phyloP scores from a whole-genome alignment of 2,113 vertebrate species.

The Alligator sinensis region DNA sequence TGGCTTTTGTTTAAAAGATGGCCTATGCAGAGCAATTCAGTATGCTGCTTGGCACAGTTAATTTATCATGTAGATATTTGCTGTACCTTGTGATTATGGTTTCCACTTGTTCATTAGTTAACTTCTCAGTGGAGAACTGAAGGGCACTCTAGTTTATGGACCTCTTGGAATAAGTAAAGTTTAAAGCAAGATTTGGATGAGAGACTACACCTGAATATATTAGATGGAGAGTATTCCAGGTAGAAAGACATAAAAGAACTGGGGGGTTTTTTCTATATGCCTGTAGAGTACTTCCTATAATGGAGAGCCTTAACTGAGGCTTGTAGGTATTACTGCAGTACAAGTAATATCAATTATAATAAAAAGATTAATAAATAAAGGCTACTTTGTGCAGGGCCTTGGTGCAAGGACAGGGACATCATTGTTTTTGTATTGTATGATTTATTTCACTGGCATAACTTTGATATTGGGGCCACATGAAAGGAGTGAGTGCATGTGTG shows the following conservation, averaged over 20 bases:
- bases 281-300: background rate
- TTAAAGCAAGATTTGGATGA: background rate
- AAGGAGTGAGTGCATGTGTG: background rate
- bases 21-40: no score
- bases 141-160: accelerated
- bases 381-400: background rate
- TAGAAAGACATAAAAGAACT: background rate
- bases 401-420: background rate
- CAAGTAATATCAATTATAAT: background rate
- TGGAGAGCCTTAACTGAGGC: background rate
- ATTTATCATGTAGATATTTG: background rate
- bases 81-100: background rate
- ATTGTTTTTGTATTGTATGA: accelerated
- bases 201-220: background rate
- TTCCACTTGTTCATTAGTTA: background rate
- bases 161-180: background rate
- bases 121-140: background rate
- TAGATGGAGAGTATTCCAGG: background rate
- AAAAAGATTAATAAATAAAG: background rate
- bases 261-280: background rate
- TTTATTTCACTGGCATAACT: background rate
- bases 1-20: no score
- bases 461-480: background rate
- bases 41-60: no score
- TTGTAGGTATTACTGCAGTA: background rate